Evolutionary conservation across 2,797 vertebrate species (phyloP).

Genomic region (Sylvia borin): DNA sequence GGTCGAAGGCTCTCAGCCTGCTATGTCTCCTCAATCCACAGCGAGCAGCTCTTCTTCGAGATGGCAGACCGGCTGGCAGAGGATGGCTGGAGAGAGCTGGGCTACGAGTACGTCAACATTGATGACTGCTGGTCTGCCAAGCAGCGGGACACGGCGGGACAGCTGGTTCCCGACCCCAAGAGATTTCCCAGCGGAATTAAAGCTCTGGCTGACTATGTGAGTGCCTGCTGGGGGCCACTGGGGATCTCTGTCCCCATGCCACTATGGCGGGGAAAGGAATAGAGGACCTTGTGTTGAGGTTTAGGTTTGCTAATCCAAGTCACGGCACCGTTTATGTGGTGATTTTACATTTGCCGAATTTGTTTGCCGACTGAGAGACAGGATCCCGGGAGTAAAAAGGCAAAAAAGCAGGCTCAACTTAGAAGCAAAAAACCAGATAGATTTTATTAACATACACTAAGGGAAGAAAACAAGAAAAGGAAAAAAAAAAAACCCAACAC

Average conservation of each 20-base stretch:
- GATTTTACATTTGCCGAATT: no score
- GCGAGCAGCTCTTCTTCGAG: slow-evolving; percentile 87
- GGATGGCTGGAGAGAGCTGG: slow-evolving; percentile 92
- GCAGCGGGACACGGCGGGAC: slow-evolving; percentile 79
- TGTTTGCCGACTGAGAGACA: no score
- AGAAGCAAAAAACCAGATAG: no score
- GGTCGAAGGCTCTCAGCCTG: background rate
- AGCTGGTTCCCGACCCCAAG: slow-evolving; percentile 83
- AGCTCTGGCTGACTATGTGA: slow-evolving; percentile 86
- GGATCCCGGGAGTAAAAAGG: no score
- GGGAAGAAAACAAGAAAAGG: no score
- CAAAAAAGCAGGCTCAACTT: no score
- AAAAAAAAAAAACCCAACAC: no score
- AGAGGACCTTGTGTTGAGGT: background rate
- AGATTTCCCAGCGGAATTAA: slow-evolving; percentile 90
- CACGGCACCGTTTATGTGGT: no score
- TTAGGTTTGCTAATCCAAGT: no score
- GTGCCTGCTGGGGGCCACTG: background rate
- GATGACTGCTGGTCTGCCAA: slow-evolving; percentile 93
- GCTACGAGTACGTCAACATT: slow-evolving; percentile 91
- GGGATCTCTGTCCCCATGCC: background rate
- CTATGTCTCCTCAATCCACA: background rate
- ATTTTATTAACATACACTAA: no score
- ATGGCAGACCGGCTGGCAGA: slow-evolving; percentile 89
- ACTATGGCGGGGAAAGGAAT: background rate